Conservation (phyloP, 1,140 invertebrate genomes). For the Aphelenchoides besseyi region DNA sequence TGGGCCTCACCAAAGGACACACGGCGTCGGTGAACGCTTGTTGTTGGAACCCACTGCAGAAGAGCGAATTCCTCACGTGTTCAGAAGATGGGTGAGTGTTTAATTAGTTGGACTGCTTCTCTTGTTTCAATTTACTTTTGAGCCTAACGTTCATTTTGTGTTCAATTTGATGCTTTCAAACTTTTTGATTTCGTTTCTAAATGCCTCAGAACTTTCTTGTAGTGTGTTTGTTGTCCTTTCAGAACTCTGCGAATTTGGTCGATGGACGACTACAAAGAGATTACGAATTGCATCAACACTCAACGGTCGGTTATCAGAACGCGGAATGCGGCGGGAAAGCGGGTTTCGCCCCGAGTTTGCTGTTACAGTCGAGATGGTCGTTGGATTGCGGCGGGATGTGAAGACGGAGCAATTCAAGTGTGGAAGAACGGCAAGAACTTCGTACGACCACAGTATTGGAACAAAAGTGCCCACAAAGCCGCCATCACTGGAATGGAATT, state of each 20-base stretch:
- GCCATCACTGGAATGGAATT: conserved; percentile 82
- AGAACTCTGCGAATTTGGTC: conserved; percentile 86
- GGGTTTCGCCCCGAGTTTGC: conserved; percentile 80
- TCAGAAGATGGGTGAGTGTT: conserved; percentile 75
- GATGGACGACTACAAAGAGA: conserved; percentile 71
- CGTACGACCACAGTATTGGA: conserved; percentile 69
- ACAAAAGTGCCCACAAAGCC: conserved; percentile 77
- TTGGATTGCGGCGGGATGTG: conserved; percentile 81
- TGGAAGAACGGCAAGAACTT: conserved; percentile 82
- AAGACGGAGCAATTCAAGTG: conserved; percentile 92
- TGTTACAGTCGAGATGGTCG: conserved; percentile 81
- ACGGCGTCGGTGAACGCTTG: conserved; percentile 83
- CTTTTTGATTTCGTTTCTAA: no score
- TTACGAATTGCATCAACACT: conserved; percentile 65
- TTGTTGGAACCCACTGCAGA: conserved; percentile 84
- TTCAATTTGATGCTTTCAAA: no score
- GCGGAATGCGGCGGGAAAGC: conserved; percentile 79
- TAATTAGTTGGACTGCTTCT: no score
- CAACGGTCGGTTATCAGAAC: conserved; percentile 85
- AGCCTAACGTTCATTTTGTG: no score
- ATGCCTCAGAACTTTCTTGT: no score
- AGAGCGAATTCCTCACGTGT: conserved; percentile 89
- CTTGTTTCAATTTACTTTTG: conserved; percentile 20
- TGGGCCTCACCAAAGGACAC: conserved; percentile 90
- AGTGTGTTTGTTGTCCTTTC: conserved; percentile 41